Percentiles rank a stretch among this genome's conserved stretches.
phyloP scores from a whole-genome alignment of 2,888 invertebrate species.

The Sussaba pulchella region DNA sequence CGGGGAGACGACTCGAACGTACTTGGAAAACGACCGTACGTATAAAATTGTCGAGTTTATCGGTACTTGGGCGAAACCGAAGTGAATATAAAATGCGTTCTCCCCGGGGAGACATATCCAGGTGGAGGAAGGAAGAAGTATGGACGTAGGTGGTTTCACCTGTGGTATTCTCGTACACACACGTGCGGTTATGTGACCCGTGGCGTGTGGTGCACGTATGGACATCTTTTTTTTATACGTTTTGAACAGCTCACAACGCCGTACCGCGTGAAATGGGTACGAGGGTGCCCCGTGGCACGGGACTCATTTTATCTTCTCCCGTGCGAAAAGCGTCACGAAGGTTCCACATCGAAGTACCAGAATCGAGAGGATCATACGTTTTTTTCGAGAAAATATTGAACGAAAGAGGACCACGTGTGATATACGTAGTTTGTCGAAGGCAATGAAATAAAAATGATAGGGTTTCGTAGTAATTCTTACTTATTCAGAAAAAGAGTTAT shows the following conservation, averaged over 20 bases:
- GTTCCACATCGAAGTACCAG: conserved; percentile 21
- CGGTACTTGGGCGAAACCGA: conserved; percentile 72
- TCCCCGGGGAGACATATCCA: conserved; percentile 65
- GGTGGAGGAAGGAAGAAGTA: conserved; percentile 55
- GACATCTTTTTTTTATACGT: conserved; percentile 42
- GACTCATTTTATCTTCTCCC: conserved; percentile 6
- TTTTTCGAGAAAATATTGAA: conserved; percentile 17
- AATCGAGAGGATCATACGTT: conserved; percentile 32
- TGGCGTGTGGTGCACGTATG: neutral
- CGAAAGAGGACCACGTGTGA: neutral
- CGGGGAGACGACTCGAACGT: conserved; percentile 52
- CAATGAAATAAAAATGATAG: too few relatives aligned
- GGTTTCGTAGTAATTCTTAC: too few relatives aligned
- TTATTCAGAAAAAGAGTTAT: too few relatives aligned
- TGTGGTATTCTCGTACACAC: neutral
- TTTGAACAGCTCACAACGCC: conserved; percentile 1
- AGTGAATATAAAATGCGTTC: conserved; percentile 74
- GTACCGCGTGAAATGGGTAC: conserved; percentile 15
- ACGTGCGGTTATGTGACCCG: neutral
- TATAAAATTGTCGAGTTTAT: conserved; percentile 75
- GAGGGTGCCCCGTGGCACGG: conserved; percentile 15
- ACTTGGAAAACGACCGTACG: conserved; percentile 62
- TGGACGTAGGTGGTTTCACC: conserved; percentile 36
- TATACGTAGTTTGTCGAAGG: too few relatives aligned
- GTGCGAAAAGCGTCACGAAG: conserved; percentile 8